Percentiles rank a stretch among this genome's conserved stretches.
These are phyloP conservation scores for Trisateles emortualis DNA, from an alignment of 2,888 invertebrate genomes.

Conservation along the genomic window DNA sequence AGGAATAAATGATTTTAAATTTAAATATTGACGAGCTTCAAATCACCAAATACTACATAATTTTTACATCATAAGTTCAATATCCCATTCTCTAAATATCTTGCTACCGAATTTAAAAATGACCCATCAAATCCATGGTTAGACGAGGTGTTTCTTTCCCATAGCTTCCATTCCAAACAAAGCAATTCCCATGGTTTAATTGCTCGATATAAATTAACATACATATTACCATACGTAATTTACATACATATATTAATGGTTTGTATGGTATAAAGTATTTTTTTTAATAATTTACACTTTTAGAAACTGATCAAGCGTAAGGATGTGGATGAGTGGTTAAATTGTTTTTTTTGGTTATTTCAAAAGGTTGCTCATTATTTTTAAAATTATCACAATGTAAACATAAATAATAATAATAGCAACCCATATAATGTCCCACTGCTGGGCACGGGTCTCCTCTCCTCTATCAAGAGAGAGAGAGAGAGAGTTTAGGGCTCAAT, in stretches of 20 bases:
- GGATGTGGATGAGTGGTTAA: neutral
- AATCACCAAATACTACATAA: no score
- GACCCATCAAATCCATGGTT: neutral
- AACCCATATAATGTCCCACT: no score
- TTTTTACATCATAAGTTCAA: neutral
- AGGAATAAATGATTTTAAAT: no score
- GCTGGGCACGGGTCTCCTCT: no score
- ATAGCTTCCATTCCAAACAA: neutral
- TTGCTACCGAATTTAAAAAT: neutral
- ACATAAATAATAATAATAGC: no score
- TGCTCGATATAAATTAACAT: constrained; percentile 11
- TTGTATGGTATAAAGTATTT: constrained; percentile 24
- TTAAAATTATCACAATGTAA: no score
- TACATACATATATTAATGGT: constrained; percentile 18
- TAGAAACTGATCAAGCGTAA: constrained; percentile 7
- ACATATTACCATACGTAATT: neutral
- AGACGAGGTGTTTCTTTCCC: neutral
- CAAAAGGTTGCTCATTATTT: no score
- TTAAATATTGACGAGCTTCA: no score
- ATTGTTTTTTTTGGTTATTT: no score
- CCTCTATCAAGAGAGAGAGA: no score
- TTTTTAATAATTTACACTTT: constrained; percentile 33
- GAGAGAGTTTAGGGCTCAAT: no score
- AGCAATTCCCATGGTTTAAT: constrained; percentile 31
- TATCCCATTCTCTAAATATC: neutral